These are phyloP conservation scores for Norana najaformis DNA, from an alignment of 2,888 invertebrate genomes.

Conservation along the genomic window DNA sequence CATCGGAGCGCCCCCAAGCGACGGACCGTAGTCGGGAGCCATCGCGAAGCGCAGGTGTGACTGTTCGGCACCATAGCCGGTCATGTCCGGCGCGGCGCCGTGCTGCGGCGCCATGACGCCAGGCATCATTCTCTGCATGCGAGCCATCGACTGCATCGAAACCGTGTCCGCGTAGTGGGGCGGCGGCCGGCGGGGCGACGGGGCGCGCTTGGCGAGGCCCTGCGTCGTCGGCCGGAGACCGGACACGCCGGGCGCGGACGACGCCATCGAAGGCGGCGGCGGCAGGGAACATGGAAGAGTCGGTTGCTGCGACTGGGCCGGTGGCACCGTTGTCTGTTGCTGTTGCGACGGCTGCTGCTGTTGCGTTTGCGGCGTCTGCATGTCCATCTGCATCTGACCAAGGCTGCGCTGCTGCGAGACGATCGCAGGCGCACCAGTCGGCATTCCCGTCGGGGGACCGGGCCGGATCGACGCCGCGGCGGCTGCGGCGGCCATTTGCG, in stretches of 20 bases:
- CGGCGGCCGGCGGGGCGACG: slow-evolving; percentile 22
- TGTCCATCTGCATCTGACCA: not conserved
- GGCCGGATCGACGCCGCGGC: not conserved
- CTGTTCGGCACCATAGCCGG: not conserved
- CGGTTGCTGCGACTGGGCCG: slow-evolving; percentile 23
- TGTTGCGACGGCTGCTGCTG: slow-evolving; percentile 45
- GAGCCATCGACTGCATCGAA: slow-evolving; percentile 5
- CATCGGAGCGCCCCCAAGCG: not conserved
- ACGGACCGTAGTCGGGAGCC: slow-evolving; percentile 16
- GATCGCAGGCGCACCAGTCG: not conserved
- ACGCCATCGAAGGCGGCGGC: not conserved
- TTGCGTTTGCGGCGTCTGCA: slow-evolving; percentile 52
- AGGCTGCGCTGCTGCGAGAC: not conserved
- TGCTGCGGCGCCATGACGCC: slow-evolving; percentile 6
- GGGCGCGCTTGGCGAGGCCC: slow-evolving; percentile 18
- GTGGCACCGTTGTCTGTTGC: slow-evolving; percentile 40
- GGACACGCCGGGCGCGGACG: not conserved
- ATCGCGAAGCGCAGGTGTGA: slow-evolving; percentile 15
- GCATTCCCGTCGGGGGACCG: not conserved
- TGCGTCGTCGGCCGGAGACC: not conserved
- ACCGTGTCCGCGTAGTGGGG: slow-evolving; percentile 21
- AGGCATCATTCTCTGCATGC: not conserved
- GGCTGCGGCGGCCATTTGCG: slow-evolving; percentile 44
- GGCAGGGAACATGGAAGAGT: slow-evolving; percentile 24
- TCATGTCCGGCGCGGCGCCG: not conserved